Conservation (phyloP, 2,888 invertebrate species). For the Drosophila borealis region DNA sequence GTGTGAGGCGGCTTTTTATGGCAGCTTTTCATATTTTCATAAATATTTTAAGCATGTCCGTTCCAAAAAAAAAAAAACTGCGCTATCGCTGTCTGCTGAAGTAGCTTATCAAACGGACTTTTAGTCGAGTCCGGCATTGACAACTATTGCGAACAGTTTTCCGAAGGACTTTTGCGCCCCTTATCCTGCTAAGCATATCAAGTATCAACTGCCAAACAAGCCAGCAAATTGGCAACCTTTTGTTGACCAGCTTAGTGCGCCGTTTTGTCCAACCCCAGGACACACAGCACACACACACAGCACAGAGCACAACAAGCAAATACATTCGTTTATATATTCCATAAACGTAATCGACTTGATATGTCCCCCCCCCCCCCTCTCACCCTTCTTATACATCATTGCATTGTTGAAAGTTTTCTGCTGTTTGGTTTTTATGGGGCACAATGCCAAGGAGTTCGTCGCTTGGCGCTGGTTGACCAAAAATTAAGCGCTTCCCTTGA, state of each 20-base stretch:
- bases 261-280: slow-evolving; percentile 5
- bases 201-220: slow-evolving; percentile 73
- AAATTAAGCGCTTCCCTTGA: slow-evolving; percentile 36
- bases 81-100: slow-evolving; percentile 57
- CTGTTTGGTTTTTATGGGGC: slow-evolving; percentile 51
- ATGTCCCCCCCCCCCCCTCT: slow-evolving; percentile 2
- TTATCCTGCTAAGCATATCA: slow-evolving; percentile 66
- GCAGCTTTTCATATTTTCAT: slow-evolving; percentile 69
- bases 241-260: slow-evolving; percentile 48
- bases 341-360: slow-evolving; percentile 69
- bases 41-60: slow-evolving; percentile 76
- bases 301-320: slow-evolving; percentile 10
- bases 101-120: slow-evolving; percentile 74
- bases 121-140: slow-evolving; percentile 18
- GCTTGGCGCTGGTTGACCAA: slow-evolving; percentile 43
- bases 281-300: slow-evolving; percentile 14
- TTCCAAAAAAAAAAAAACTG: slow-evolving; percentile 17
- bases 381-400: not conserved
- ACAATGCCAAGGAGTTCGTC: slow-evolving; percentile 38
- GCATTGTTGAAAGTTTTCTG: slow-evolving; percentile 53
- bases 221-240: slow-evolving; percentile 72
- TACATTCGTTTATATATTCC: slow-evolving; percentile 61
- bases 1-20: slow-evolving; percentile 15
- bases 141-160: slow-evolving; percentile 26
- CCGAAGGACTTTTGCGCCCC: slow-evolving; percentile 17